Conservation (phyloP, 2,113 vertebrate species). For the Silurus glanis region DNA sequence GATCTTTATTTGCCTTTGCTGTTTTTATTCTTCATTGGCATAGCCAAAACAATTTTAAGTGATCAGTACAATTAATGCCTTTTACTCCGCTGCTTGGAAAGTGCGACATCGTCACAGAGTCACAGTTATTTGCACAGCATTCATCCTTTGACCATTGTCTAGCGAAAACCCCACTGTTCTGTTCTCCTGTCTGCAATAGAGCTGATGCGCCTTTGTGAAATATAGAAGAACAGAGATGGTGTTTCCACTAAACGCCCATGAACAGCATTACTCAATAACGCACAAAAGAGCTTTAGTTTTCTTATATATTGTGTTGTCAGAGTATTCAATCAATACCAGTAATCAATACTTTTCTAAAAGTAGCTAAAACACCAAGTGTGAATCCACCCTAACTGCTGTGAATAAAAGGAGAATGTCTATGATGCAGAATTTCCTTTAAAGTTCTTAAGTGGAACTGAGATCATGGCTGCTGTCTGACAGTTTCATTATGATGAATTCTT, state of each 20-base stretch:
- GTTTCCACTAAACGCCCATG: background rate
- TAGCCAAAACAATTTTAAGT: background rate
- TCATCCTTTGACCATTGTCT: background rate
- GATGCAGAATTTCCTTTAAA: background rate
- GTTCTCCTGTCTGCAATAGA: background rate
- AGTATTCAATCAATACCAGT: background rate
- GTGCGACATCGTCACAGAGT: background rate
- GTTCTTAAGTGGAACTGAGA: background rate
- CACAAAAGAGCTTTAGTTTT: background rate
- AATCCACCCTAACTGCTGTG: background rate
- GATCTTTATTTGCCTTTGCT: background rate
- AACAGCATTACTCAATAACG: background rate
- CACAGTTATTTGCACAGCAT: background rate
- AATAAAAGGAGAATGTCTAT: background rate
- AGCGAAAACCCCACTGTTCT: background rate
- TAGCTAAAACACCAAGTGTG: background rate
- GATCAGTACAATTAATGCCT: background rate
- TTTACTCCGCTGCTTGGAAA: slow-evolving; percentile 6
- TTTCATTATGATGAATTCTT: background rate
- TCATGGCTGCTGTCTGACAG: background rate
- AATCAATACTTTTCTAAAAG: background rate
- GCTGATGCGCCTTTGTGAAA: background rate
- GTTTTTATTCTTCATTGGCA: background rate
- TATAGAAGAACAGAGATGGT: background rate
- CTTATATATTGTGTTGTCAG: background rate